Evolutionary conservation across 1,140 invertebrate genomes (phyloP), one percentile per base, ranked within the genome.

Genomic region (Drosophila paulistorum): DNA sequence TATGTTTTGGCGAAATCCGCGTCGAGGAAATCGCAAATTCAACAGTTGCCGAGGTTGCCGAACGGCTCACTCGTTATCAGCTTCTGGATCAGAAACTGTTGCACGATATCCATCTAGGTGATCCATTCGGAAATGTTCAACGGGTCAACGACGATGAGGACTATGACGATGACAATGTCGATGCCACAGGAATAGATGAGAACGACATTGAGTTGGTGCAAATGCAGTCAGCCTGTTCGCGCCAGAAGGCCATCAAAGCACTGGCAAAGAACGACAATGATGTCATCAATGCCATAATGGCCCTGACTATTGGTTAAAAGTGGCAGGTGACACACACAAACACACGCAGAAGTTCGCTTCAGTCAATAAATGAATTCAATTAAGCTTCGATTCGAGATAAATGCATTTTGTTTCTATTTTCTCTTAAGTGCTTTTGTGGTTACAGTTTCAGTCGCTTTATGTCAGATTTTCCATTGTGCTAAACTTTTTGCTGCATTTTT

Each of bases 221-320:
- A 45, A 76, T 85, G 81, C 84, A 89, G 67, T 57, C 84, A 11
- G 13, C 13, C 9, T 85, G 80, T 23, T 59, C 85, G 1, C 85
- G 84, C 60, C 45, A 62, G 1, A 74, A 60, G 65, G 84, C 84
- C 23, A 64, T 89, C 37, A 81, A 71, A 30, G 85, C 84, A 0
- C 55, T 89, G 55, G 11, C 79, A 11, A 58, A 68, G 62, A 74
- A 90, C 59, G 76, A 76, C 0, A 78, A 70, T 48, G 84, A 89
- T 48, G 77, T 89, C 26, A 85, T 89, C 57, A 89, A 89, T 58
- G 85, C 84, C 66, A 89, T 89, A 9, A 89, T 89, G 84, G 81
- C 62, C 1, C 17, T 89, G 1, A 90, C 84, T 7, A 17, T 81
- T 13, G 74, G 59, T 7, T 77, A 69, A 23, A 10, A 30, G 10